These are phyloP conservation scores for Neoseiulus cucumeris DNA, from an alignment of 1,140 invertebrate species.

Conservation along the genomic window DNA sequence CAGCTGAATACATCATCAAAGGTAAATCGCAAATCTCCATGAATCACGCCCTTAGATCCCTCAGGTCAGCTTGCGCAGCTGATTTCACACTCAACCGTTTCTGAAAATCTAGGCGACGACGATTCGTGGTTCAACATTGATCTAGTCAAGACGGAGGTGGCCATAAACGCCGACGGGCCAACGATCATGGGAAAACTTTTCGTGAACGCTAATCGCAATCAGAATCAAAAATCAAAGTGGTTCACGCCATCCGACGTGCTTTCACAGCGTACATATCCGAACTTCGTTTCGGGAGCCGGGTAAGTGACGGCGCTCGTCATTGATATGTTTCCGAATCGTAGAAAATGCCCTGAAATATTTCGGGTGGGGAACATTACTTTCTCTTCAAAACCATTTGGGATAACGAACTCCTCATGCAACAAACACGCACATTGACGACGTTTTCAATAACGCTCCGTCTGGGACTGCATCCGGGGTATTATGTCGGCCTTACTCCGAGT, in stretches of 20 bases:
- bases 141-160: not conserved
- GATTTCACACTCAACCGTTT: too few species aligned
- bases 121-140: slow-evolving; percentile 6
- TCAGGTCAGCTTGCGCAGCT: too few species aligned
- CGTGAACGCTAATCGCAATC: not conserved
- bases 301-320: not conserved
- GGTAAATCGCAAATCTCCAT: slow-evolving; percentile 37
- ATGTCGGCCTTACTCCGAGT: too few species aligned
- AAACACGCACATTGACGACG: too few species aligned
- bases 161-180: not conserved
- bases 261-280: not conserved
- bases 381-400: too few species aligned
- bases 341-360: too few species aligned
- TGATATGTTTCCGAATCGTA: too few species aligned
- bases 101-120: not conserved
- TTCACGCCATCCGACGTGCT: not conserved
- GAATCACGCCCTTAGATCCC: too few species aligned
- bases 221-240: not conserved
- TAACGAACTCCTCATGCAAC: too few species aligned
- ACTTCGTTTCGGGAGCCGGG: slow-evolving; percentile 1
- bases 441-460: too few species aligned
- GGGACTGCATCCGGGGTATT: too few species aligned
- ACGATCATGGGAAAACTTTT: not conserved
- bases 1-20: slow-evolving; percentile 63
- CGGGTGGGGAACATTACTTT: too few species aligned